phyloP scores from a whole-genome alignment of 2,113 vertebrate genomes.

The Peucedramus taeniatus region DNA sequence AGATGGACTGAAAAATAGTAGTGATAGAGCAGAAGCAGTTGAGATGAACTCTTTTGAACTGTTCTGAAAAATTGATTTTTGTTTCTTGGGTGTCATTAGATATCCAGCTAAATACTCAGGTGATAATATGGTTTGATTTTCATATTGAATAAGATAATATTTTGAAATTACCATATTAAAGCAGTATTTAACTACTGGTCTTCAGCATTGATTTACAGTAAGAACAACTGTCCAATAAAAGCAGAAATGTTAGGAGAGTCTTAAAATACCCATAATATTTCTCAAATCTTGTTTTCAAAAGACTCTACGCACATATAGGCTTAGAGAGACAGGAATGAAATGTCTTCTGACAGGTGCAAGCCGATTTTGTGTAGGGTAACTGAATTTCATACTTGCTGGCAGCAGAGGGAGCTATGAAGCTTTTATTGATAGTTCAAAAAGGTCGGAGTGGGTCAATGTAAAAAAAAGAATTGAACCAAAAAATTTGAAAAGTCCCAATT shows the following conservation, averaged over 20 bases:
- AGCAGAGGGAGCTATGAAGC: constrained; percentile 48
- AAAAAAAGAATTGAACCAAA: background rate
- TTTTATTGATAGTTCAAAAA: background rate
- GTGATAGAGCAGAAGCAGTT: background rate
- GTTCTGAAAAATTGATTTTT: background rate
- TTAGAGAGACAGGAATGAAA: background rate
- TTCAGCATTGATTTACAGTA: background rate
- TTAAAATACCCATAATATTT: background rate
- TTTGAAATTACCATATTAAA: background rate
- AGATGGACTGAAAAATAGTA: background rate
- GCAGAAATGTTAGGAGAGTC: background rate
- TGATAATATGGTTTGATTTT: background rate
- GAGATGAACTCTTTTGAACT: background rate
- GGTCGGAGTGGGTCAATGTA: fast-evolving
- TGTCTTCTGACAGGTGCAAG: background rate
- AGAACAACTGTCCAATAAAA: background rate
- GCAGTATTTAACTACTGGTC: background rate
- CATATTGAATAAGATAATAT: background rate
- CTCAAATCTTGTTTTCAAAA: background rate
- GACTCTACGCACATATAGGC: background rate
- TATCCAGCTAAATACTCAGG: background rate
- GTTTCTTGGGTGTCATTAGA: background rate
- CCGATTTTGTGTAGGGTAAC: background rate
- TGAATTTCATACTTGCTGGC: background rate
- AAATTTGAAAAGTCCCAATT: background rate